Conservation (phyloP, 2,797 vertebrate genomes). For the Anguilla megastoma region DNA sequence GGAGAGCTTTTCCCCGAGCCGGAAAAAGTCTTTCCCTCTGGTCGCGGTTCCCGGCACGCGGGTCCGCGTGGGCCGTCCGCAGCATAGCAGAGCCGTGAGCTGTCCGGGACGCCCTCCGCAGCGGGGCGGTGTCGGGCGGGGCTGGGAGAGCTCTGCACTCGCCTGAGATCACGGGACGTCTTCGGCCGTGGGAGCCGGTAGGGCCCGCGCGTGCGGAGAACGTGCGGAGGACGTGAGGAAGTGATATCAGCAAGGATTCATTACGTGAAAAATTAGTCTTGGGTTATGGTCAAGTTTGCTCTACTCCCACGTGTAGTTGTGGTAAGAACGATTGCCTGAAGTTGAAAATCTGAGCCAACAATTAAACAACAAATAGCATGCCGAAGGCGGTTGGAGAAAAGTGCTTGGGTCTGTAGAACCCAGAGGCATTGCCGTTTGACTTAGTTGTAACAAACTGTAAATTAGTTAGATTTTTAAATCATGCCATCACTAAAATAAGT, state of each 20-base stretch:
- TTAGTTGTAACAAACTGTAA: neutral
- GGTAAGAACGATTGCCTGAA: neutral
- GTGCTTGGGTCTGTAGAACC: neutral
- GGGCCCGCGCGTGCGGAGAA: neutral
- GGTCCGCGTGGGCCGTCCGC: constrained; percentile 39
- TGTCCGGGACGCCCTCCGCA: neutral
- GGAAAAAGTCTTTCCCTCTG: constrained; percentile 40
- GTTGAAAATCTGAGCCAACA: neutral
- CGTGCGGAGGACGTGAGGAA: neutral
- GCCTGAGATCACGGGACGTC: neutral
- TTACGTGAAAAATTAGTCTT: neutral
- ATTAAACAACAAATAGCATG: neutral
- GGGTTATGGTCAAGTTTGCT: neutral
- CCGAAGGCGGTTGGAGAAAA: neutral
- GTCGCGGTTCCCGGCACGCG: constrained; percentile 56
- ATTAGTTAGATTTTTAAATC: neutral
- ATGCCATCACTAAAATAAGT: neutral
- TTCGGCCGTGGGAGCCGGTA: neutral
- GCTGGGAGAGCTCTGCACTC: constrained; percentile 25
- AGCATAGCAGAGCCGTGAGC: constrained; percentile 31
- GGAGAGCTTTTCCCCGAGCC: constrained; percentile 40
- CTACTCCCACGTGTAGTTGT: neutral
- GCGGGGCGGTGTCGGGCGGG: neutral
- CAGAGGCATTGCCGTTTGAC: neutral
- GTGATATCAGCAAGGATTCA: neutral